Percentiles rank a stretch among this genome's conserved stretches.
Evolutionary conservation across 2,113 vertebrate species (phyloP).

Genomic region (Heterocephalus glaber): DNA sequence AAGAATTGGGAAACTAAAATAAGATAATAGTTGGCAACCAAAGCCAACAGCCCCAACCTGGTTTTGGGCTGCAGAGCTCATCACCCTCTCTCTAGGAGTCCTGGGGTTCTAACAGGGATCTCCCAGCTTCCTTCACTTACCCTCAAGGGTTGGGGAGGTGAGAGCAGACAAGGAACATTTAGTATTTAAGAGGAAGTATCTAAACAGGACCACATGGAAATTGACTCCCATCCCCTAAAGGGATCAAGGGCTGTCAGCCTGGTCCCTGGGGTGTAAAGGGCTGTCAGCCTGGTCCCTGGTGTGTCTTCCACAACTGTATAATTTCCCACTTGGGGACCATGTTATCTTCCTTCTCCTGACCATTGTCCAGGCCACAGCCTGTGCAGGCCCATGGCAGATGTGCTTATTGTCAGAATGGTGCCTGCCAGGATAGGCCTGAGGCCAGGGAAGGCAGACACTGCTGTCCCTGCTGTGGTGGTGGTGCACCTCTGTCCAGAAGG

Average conservation of each 20-base stretch:
- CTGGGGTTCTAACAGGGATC: not conserved
- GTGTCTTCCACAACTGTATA: not conserved
- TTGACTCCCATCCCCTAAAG: not conserved
- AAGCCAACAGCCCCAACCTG: not conserved
- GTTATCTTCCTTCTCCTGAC: not conserved
- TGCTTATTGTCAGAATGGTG: not conserved
- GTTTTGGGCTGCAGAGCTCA: not conserved
- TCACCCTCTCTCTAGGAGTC: not conserved
- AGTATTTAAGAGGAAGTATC: not conserved
- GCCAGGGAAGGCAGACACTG: no score
- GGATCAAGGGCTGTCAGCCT: not conserved
- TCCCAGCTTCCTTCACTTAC: not conserved
- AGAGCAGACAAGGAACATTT: not conserved
- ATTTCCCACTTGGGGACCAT: not conserved
- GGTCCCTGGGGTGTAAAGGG: accelerated
- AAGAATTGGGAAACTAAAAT: not conserved
- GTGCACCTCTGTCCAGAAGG: not conserved
- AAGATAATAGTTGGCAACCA: not conserved
- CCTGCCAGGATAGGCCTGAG: no score
- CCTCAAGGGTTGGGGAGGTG: not conserved
- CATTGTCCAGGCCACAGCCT: no score
- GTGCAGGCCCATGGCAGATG: not conserved
- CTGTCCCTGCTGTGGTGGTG: not conserved
- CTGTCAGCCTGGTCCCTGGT: not conserved
- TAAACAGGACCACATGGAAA: not conserved